phyloP scores from a whole-genome alignment of 2,113 vertebrate genomes.

The Hepsetus odoe region DNA sequence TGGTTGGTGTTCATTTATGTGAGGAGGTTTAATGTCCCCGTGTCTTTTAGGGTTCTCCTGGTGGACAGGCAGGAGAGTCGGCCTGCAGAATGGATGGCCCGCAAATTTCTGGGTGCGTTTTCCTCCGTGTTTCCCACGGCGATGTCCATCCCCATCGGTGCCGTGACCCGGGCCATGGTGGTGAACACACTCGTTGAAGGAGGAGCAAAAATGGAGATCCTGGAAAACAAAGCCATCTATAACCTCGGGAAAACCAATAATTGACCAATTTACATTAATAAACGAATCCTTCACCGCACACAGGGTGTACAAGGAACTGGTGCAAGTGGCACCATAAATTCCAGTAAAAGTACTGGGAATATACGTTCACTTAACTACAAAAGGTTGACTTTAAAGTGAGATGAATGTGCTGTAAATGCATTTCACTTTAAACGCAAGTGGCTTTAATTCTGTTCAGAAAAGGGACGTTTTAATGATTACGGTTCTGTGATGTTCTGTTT shows the following conservation, averaged over 20 bases:
- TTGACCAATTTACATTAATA: no score
- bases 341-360: no score
- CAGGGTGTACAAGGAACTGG: no score
- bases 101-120: constrained; percentile 71
- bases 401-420: no score
- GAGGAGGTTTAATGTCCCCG: neutral
- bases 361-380: no score
- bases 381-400: no score
- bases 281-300: no score
- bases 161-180: constrained; percentile 69
- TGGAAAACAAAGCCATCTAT: constrained; percentile 79
- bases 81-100: constrained; percentile 72
- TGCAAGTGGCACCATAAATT: no score
- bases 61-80: constrained; percentile 77
- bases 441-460: neutral
- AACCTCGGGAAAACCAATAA: constrained; percentile 72
- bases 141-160: constrained; percentile 71
- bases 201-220: constrained; percentile 67
- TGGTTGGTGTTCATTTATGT: neutral
- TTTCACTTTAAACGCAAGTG: no score
- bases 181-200: constrained; percentile 73
- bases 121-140: constrained; percentile 61
- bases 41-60: constrained; percentile 70
- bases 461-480: neutral
- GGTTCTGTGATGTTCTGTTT: neutral